Percentiles rank a stretch among this genome's conserved stretches.
phyloP scores from a whole-genome alignment of 2,888 invertebrate genomes.

The Platycheirus rosarum region DNA sequence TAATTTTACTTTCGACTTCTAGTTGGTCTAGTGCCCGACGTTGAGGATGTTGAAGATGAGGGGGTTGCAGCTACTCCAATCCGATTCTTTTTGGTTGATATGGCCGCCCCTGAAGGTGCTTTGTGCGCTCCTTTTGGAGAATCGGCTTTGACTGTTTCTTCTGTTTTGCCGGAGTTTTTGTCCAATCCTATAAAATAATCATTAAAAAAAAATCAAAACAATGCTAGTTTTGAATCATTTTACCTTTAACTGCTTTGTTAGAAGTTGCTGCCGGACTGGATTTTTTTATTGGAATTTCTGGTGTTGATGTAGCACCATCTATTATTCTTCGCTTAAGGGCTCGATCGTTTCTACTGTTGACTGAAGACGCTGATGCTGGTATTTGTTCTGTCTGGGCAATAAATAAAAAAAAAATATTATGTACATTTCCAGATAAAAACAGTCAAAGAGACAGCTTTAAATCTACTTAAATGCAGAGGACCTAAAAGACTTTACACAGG shows the following conservation, averaged over 20 bases:
- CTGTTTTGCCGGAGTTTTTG: slow-evolving; percentile 36
- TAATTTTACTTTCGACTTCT: slow-evolving; percentile 76
- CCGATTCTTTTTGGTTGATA: slow-evolving; percentile 64
- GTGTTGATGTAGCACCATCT: slow-evolving; percentile 51
- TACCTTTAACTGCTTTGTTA: slow-evolving; percentile 72
- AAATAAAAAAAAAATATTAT: background rate
- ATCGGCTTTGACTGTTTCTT: slow-evolving; percentile 26
- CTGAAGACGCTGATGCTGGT: slow-evolving; percentile 73
- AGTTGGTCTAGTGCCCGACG: slow-evolving; percentile 72
- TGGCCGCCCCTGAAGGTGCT: slow-evolving; percentile 51
- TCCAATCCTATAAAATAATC: slow-evolving; percentile 40
- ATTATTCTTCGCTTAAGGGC: slow-evolving; percentile 77
- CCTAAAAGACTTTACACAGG: no score
- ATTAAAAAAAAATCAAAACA: background rate
- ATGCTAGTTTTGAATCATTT: slow-evolving; percentile 39
- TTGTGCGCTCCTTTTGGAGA: slow-evolving; percentile 54
- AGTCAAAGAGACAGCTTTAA: no score
- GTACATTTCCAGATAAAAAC: no score
- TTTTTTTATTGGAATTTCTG: slow-evolving; percentile 74
- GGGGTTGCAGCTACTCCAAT: slow-evolving; percentile 38
- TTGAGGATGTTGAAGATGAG: slow-evolving; percentile 47
- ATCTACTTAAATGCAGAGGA: no score
- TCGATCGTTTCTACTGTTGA: slow-evolving; percentile 76
- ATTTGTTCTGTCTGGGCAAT: slow-evolving; percentile 54
- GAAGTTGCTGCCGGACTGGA: slow-evolving; percentile 35